Base-by-base conservation (phyloP, 1,140 invertebrate genomes). In the Hyposmocoma kahamanoa region DNA sequence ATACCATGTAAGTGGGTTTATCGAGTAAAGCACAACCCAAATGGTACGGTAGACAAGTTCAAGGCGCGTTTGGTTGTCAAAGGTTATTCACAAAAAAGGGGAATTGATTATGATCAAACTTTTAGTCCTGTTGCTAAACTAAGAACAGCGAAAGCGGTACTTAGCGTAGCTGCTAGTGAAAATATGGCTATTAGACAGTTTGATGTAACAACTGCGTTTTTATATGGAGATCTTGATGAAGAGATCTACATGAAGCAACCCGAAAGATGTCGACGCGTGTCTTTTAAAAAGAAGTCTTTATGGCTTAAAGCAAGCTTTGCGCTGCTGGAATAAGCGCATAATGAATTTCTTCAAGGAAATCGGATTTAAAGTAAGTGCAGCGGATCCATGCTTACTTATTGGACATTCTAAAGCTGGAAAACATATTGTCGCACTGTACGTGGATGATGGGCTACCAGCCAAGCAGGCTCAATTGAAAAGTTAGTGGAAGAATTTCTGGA, bases 31-130 rank as follows among this genome's bases (percentile, higher is more conserved):
- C 32, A 49, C 11, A 47, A 57, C 32, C 3, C 38, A 19, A 47
- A 60, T 52, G 56, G 63, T 22, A 49, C 59, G 17, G 24, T 65
- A n/a, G 45, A 15, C 8, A 42, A 34, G 26, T 74, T 66, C 44
- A 87, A 84, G 58, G 84, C 84, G 21, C 52, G 82, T 22, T 61
- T 84, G 24, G 76, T 87, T 15, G 77, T 72, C n/a, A 72, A 70
- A 44, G 83, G 83, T 1, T 87, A 50, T 53, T 53, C 44, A 10
- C 79, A 85, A 56, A 52, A 49, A 22, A 18, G 43, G 32, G 80
- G 75, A 11, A 34, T 72, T 22, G 77, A 86, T 56, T 84, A 75
- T 42, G 17, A 46, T 20, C 62, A 75, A 22, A 74, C 62, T 3
- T 80, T 76, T 59, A 62, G 62, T 4, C 71, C 68, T 39, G 70